Percentiles rank a stretch among this genome's conserved stretches.
phyloP scores from a whole-genome alignment of 2,797 vertebrate genomes.

The Ctenopoma kingsleyae region DNA sequence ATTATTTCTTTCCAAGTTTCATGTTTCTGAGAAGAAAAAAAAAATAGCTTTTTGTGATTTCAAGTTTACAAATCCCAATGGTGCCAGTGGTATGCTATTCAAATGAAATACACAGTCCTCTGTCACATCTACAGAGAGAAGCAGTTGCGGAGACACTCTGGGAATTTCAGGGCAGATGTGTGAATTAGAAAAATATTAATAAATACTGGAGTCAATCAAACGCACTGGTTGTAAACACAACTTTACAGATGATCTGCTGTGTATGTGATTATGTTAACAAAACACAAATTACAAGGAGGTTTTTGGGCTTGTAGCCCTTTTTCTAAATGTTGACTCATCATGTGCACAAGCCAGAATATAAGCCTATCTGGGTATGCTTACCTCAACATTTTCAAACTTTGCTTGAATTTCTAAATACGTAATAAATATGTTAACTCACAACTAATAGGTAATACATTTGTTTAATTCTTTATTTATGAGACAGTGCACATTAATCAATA shows the following conservation, averaged over 20 bases:
- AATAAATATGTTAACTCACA: not conserved
- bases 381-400: not conserved
- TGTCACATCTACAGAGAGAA: conserved; percentile 28
- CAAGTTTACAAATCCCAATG: conserved; percentile 70
- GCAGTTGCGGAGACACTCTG: conserved; percentile 1
- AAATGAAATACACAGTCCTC: conserved; percentile 43
- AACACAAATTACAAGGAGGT: conserved; percentile 21
- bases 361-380: not conserved
- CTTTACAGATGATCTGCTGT: conserved; percentile 7
- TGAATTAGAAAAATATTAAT: conserved; percentile 35
- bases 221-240: conserved; percentile 2
- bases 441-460: no score
- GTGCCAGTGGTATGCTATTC: conserved; percentile 39
- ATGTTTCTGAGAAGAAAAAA: conserved; percentile 50
- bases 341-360: not conserved
- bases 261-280: not conserved
- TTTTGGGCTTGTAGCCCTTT: not conserved
- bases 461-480: no score
- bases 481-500: no score
- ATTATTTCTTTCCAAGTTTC: conserved; percentile 74
- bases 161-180: conserved; percentile 34
- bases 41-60: conserved; percentile 63
- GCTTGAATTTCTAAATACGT: not conserved
- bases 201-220: conserved; percentile 17
- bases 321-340: not conserved